These are phyloP conservation scores for Lasioglossum albipes DNA, from an alignment of 1,140 invertebrate genomes.

Conservation along the genomic window DNA sequence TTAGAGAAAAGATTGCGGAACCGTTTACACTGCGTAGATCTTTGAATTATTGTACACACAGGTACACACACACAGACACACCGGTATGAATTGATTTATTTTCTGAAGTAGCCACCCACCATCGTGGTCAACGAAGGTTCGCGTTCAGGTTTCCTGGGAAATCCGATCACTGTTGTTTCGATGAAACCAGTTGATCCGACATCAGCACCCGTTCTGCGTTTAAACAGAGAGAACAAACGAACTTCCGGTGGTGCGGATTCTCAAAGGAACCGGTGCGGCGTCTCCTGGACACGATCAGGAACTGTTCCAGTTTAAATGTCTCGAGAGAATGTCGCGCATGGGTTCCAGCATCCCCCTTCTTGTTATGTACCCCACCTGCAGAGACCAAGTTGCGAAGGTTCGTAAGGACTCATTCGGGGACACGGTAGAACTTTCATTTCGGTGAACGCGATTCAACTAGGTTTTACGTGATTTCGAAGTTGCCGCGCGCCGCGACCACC, in stretches of 20 bases:
- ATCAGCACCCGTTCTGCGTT: background rate
- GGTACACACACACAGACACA: too few relatives aligned
- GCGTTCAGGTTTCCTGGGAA: background rate
- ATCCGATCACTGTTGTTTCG: background rate
- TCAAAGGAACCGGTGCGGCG: slow-evolving; percentile 32
- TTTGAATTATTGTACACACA: background rate
- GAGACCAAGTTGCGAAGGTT: slow-evolving; percentile 41
- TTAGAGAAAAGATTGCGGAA: background rate
- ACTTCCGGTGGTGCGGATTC: background rate
- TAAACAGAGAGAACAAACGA: background rate
- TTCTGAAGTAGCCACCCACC: slow-evolving; percentile 41
- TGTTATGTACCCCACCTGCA: slow-evolving; percentile 66
- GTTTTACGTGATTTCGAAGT: slow-evolving; percentile 19
- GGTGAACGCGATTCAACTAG: slow-evolving; percentile 30
- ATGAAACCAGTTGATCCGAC: background rate
- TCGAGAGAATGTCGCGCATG: slow-evolving; percentile 70
- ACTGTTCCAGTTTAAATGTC: slow-evolving; percentile 71
- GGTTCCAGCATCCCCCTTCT: slow-evolving; percentile 68
- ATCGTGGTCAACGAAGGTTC: slow-evolving; percentile 23
- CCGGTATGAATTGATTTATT: background rate
- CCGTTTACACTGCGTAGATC: background rate
- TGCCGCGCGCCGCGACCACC: slow-evolving; percentile 21
- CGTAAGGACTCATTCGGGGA: slow-evolving; percentile 50
- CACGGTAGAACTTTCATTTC: slow-evolving; percentile 62
- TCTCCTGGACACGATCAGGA: slow-evolving; percentile 58